These are phyloP conservation scores for Gobionotothen gibberifrons DNA, from an alignment of 2,797 vertebrate species.

Conservation along the genomic window DNA sequence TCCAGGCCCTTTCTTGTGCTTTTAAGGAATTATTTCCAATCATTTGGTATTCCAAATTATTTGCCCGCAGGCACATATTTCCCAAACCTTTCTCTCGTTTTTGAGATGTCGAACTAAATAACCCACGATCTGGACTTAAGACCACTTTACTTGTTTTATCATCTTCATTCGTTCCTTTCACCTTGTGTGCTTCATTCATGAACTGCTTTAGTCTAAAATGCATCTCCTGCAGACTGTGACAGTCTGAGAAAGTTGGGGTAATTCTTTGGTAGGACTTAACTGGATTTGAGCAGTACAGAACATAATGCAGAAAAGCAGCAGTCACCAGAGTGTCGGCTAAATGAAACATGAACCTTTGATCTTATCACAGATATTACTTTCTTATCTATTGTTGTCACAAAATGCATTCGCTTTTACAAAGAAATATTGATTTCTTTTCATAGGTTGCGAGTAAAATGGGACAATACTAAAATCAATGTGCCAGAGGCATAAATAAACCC, in stretches of 20 bases:
- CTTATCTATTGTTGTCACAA: conserved; percentile 53
- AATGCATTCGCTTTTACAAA: conserved; percentile 55
- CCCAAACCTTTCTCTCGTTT: not conserved
- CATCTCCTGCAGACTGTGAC: conserved; percentile 4
- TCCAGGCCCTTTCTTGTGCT: not conserved
- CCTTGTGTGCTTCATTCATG: not conserved
- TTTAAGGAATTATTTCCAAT: not conserved
- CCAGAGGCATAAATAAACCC: conserved; percentile 30
- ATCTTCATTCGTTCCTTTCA: not conserved
- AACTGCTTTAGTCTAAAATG: conserved; percentile 15
- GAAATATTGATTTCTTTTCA: conserved; percentile 53
- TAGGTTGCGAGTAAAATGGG: conserved; percentile 37
- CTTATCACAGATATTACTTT: conserved; percentile 28
- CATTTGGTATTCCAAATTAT: conserved; percentile 4
- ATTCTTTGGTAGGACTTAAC: conserved; percentile 40
- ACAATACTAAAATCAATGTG: conserved; percentile 35
- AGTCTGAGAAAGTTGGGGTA: conserved; percentile 40
- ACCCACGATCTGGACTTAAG: not conserved
- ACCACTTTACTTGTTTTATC: not conserved
- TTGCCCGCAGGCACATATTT: not conserved
- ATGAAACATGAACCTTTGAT: conserved; percentile 55
- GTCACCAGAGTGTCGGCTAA: conserved; percentile 45
- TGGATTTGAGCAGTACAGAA: conserved; percentile 45
- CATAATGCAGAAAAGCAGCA: conserved; percentile 32
- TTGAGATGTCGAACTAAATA: not conserved